Evolutionary conservation across 2,888 invertebrate species (phyloP).

Genomic region (Cacoxenus indagator): DNA sequence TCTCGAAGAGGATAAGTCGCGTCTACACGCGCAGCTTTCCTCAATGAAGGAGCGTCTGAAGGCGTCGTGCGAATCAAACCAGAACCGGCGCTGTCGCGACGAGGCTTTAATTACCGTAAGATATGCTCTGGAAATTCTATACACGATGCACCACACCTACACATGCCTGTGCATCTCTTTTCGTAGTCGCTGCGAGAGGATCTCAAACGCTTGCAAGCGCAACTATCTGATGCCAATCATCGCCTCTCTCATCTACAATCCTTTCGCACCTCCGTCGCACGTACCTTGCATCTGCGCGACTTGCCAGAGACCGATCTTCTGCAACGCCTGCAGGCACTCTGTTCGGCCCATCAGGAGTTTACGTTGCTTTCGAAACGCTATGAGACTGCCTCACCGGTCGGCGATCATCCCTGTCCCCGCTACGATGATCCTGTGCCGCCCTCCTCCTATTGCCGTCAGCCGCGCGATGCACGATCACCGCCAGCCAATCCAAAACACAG

Average conservation of each 20-base stretch:
- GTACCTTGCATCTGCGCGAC: slow-evolving; percentile 80
- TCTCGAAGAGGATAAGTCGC: slow-evolving; percentile 82
- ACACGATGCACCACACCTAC: too few relatives aligned
- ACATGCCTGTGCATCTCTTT: too few relatives aligned
- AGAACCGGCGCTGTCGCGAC: slow-evolving; percentile 68
- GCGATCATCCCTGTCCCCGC: slow-evolving; percentile 68
- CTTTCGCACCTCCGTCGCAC: slow-evolving; percentile 81
- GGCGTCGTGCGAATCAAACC: slow-evolving; percentile 66
- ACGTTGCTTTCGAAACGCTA: slow-evolving; percentile 84
- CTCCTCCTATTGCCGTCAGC: slow-evolving; percentile 65
- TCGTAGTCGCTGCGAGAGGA: slow-evolving; percentile 80
- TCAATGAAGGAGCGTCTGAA: slow-evolving; percentile 66
- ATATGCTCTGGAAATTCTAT: neutral
- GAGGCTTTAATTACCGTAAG: slow-evolving; percentile 68
- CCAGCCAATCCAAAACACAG: slow-evolving; percentile 33
- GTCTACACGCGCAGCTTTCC: slow-evolving; percentile 68
- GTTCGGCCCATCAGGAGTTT: slow-evolving; percentile 89
- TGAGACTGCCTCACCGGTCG: slow-evolving; percentile 72
- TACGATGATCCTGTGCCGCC: slow-evolving; percentile 67
- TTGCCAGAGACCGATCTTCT: slow-evolving; percentile 84
- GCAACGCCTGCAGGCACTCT: slow-evolving; percentile 84
- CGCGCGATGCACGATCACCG: slow-evolving; percentile 54
- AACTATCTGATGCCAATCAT: slow-evolving; percentile 80
- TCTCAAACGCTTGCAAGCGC: slow-evolving; percentile 80
- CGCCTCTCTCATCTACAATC: slow-evolving; percentile 84